phyloP scores from a whole-genome alignment of 2,888 invertebrate genomes.

The Cerastoderma edule region DNA sequence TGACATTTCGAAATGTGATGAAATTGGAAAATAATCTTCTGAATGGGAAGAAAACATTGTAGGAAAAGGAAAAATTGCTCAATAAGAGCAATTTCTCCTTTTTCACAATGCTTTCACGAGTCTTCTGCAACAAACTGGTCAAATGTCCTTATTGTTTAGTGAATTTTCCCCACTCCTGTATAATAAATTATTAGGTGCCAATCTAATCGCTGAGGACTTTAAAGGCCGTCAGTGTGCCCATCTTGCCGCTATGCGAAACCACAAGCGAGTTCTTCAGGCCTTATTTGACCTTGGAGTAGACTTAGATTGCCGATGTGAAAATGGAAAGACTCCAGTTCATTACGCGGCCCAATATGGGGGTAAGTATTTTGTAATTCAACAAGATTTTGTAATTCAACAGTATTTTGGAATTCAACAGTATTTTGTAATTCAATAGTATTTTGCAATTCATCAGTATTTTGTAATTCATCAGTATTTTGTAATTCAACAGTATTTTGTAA shows the following conservation, averaged over 20 bases:
- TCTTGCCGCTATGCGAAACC: constrained; percentile 81
- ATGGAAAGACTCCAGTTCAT: constrained; percentile 81
- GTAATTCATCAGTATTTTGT: no score
- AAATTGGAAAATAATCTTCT: no score
- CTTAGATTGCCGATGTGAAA: constrained; percentile 77
- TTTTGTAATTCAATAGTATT: no score
- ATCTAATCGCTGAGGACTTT: constrained; percentile 75
- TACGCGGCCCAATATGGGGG: constrained; percentile 82
- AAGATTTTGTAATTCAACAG: no score
- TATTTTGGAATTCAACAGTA: no score
- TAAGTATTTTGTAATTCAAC: no score
- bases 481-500: no score
- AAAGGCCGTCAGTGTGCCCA: constrained; percentile 80
- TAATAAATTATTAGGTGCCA: constrained; percentile 70
- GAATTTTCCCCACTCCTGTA: not conserved
- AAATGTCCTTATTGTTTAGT: not conserved
- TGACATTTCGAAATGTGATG: no score
- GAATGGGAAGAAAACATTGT: no score
- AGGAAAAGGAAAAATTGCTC: no score
- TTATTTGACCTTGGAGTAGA: constrained; percentile 80
- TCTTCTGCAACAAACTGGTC: not conserved
- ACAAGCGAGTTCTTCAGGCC: constrained; percentile 76
- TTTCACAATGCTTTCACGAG: not conserved
- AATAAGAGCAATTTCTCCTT: constrained; percentile 1
- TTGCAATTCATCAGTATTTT: no score